phyloP scores from a whole-genome alignment of 2,113 vertebrate genomes.

The Polypterus senegalus region DNA sequence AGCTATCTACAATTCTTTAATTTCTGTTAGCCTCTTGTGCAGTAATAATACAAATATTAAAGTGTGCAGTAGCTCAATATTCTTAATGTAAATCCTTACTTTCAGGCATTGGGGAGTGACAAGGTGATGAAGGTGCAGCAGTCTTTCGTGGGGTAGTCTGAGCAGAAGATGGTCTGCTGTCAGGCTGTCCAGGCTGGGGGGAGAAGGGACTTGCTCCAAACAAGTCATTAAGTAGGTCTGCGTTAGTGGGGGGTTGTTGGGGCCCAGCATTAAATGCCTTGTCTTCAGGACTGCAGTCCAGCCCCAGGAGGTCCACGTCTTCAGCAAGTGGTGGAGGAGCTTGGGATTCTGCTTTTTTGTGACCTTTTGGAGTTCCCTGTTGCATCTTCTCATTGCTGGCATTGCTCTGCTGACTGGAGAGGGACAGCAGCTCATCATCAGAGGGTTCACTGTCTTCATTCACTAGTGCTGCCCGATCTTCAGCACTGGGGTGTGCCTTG shows the following conservation, averaged over 20 bases:
- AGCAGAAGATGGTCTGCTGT: conserved; percentile 56
- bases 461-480: conserved; percentile 63
- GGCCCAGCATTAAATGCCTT: conserved; percentile 42
- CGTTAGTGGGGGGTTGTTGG: conserved; percentile 54
- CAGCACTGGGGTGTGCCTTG: conserved; percentile 56
- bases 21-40: no score
- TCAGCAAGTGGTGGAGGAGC: conserved; percentile 40
- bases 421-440: conserved; percentile 90
- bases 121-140: conserved; percentile 57
- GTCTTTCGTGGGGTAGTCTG: conserved; percentile 81
- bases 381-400: conserved; percentile 50
- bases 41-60: no score
- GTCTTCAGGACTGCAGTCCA: conserved; percentile 57
- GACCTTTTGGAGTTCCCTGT: conserved; percentile 45
- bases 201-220: conserved; percentile 53
- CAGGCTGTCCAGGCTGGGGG: conserved; percentile 38
- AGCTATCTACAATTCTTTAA: no score
- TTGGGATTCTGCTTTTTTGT: conserved; percentile 52
- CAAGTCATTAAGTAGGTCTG: conserved; percentile 81
- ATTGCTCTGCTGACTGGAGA: conserved; percentile 82
- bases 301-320: conserved; percentile 81
- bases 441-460: conserved; percentile 92
- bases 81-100: conserved; percentile 19
- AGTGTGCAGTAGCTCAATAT: no score
- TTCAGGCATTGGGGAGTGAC: conserved; percentile 52